Conservation (phyloP, 2,113 vertebrate species). For the Petromus typicus region DNA sequence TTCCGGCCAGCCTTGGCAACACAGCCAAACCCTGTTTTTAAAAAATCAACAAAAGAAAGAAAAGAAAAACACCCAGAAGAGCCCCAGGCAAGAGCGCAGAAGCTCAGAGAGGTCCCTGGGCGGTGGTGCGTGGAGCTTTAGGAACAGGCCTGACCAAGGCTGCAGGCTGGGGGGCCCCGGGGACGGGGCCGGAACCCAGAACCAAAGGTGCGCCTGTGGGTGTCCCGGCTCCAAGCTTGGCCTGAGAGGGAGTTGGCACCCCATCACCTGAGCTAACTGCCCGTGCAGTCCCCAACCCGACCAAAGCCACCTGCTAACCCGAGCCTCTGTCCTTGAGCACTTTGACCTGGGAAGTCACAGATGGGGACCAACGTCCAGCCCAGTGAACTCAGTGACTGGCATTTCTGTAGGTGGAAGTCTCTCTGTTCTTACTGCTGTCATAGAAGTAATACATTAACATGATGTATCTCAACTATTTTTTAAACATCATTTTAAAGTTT, state of each 20-base stretch:
- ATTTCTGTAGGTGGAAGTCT: conserved; percentile 16
- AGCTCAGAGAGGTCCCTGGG: background rate
- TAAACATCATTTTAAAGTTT: background rate
- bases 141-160: conserved; percentile 35
- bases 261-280: background rate
- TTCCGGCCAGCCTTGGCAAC: background rate
- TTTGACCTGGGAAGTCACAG: background rate
- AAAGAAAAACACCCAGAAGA: background rate
- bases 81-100: background rate
- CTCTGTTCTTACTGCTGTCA: background rate
- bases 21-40: background rate
- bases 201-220: background rate
- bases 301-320: background rate
- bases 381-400: background rate
- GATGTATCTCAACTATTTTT: background rate
- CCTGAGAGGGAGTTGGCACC: background rate
- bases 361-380: accelerated
- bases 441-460: background rate
- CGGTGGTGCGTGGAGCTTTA: background rate
- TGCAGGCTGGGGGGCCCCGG: no score
- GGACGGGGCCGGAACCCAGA: background rate
- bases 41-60: background rate
- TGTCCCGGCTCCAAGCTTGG: no score
- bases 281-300: accelerated
- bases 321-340: background rate